These are phyloP conservation scores for Eupithecia exiguata DNA, from an alignment of 2,888 invertebrate species.

Conservation along the genomic window DNA sequence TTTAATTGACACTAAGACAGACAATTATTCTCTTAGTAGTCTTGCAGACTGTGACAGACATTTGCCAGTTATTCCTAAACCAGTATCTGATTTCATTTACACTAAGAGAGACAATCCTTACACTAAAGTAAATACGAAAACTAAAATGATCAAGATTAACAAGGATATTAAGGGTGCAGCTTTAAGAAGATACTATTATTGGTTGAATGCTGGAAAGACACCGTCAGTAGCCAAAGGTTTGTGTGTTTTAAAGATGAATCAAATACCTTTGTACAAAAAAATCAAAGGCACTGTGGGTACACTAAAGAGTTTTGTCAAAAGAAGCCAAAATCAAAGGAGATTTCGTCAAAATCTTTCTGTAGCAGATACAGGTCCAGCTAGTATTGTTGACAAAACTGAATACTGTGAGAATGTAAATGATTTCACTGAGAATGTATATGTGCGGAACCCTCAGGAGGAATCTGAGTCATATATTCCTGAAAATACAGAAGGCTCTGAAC, in stretches of 20 bases:
- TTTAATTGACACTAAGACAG: no score
- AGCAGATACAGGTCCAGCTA: background rate
- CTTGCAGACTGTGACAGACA: background rate
- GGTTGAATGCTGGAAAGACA: slow-evolving; percentile 6
- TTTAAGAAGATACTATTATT: slow-evolving; percentile 7
- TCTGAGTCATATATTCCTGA: background rate
- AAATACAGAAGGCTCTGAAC: background rate
- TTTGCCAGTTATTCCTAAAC: background rate
- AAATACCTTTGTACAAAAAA: background rate
- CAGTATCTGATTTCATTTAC: background rate
- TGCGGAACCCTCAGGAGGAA: background rate
- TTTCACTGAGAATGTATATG: background rate
- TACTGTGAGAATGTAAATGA: background rate
- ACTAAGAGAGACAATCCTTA: slow-evolving; percentile 1
- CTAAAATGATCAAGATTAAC: background rate
- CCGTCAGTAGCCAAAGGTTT: background rate
- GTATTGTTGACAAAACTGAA: background rate
- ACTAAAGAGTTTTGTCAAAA: background rate
- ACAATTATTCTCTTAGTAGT: no score
- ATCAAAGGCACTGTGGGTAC: background rate
- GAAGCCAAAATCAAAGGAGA: background rate
- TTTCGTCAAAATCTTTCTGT: background rate
- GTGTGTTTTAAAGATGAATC: background rate
- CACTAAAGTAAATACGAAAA: background rate
- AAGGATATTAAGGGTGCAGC: background rate